These are phyloP conservation scores for Scopus umbretta DNA, from an alignment of 2,113 vertebrate species.

Conservation along the genomic window DNA sequence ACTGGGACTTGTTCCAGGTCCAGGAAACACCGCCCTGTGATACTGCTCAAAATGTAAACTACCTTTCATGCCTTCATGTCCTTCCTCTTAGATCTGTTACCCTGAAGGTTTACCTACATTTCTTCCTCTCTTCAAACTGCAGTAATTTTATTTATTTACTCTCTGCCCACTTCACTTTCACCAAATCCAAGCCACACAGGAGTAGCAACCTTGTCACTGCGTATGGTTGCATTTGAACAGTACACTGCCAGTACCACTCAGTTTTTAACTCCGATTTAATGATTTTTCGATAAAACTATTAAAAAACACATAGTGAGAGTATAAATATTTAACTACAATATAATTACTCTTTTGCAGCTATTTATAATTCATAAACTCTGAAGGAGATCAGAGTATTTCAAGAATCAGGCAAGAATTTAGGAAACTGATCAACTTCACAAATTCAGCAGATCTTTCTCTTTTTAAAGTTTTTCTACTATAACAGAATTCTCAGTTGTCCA, in stretches of 20 bases:
- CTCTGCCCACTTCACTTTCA: not conserved
- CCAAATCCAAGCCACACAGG: not conserved
- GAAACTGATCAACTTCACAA: not conserved
- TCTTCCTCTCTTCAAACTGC: not conserved
- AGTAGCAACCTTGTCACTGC: not conserved
- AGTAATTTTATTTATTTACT: not conserved
- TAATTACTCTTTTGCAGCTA: not conserved
- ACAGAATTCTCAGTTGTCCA: not conserved
- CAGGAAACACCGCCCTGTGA: not conserved
- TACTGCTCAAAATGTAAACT: not conserved
- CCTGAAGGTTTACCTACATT: not conserved
- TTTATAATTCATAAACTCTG: not conserved
- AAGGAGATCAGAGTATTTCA: not conserved
- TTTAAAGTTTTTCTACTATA: not conserved
- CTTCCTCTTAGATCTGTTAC: not conserved
- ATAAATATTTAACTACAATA: not conserved
- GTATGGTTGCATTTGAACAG: not conserved
- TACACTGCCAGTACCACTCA: not conserved
- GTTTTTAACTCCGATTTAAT: not conserved
- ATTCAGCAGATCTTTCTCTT: not conserved
- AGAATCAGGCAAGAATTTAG: not conserved
- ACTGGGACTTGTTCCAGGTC: not conserved
- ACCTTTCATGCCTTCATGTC: not conserved
- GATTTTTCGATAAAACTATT: not conserved
- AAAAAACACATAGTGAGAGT: not conserved